Conservation (phyloP, 2,113 vertebrate genomes). For the Chamaea fasciata region DNA sequence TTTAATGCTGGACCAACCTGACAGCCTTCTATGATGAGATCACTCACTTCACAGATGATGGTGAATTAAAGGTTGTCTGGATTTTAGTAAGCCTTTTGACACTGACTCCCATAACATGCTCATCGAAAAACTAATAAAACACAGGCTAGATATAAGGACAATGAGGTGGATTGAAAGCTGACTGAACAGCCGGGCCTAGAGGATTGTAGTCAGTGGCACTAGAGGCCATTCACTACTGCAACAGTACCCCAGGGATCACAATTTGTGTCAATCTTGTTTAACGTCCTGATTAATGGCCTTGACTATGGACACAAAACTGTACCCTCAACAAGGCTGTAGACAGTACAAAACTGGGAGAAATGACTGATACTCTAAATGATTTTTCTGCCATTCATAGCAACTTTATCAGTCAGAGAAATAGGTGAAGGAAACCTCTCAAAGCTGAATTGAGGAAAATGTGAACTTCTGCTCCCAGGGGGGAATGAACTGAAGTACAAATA, state of each 20-base stretch:
- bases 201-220: neutral
- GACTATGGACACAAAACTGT: neutral
- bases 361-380: neutral
- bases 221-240: neutral
- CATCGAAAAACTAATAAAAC: neutral
- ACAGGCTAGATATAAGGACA: neutral
- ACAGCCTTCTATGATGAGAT: neutral
- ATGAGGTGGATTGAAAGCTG: neutral
- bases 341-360: neutral
- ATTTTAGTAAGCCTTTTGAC: neutral
- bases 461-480: neutral
- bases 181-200: neutral
- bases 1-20: neutral
- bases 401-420: neutral
- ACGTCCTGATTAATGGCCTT: neutral
- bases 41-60: neutral
- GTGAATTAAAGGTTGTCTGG: neutral
- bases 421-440: neutral
- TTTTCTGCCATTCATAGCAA: neutral
- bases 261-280: neutral
- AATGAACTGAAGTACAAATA: neutral
- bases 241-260: fast-evolving
- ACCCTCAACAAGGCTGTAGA: neutral
- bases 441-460: neutral
- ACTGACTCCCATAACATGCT: neutral